Evolutionary conservation across 2,888 invertebrate species (phyloP), one percentile per base, ranked within the genome.

Genomic region (Epsilonema sp.): DNA sequence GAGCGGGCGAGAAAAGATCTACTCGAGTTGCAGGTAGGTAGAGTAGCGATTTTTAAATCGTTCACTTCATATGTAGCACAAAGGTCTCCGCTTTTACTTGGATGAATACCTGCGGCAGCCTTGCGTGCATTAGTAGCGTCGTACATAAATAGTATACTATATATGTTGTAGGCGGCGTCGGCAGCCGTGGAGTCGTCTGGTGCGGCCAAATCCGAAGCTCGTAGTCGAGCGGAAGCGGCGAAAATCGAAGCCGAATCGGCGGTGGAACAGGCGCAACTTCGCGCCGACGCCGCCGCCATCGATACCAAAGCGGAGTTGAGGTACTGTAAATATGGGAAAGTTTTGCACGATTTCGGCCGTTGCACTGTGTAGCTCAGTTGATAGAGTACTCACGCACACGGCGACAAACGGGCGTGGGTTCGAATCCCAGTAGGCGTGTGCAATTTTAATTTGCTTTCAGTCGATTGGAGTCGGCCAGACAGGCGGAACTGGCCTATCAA

Each of bases 191-290:
- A 39, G 22, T 39, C 39, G 20, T 11, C 39, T 20, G 39, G 39
- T 20, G 8, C 5, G n/a, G 39, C 39, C 16, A 39, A 69, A 57
- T 71, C 71, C 13, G 71, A 72, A 61, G 71, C 71, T 8, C 65
- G 66, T 56, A 64, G 65, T 50, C 59, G 68, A 21, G 69, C 70
- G 8, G 71, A 72, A 58, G 64, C 71, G 21, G 57, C 65, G 13
- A 23, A 26, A 11, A 46, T 46, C 19, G 46, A 39, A 55, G 70
- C 68, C n/a, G 69, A 71, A 56, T 69, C 71, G 4, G 68, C 68
- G 21, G 70, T 71, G 11, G 68, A 70, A 39, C 68, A 70, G 56
- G 70, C 71, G 20, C 65, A 61, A 52, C 59, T 70, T 13, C 70
- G 69, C 58, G 63, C 69, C 2, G 62, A 67, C 57, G 71, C 71